Evolutionary conservation across 2,797 vertebrate species (phyloP).

Genomic region (Heliangelus exortis): DNA sequence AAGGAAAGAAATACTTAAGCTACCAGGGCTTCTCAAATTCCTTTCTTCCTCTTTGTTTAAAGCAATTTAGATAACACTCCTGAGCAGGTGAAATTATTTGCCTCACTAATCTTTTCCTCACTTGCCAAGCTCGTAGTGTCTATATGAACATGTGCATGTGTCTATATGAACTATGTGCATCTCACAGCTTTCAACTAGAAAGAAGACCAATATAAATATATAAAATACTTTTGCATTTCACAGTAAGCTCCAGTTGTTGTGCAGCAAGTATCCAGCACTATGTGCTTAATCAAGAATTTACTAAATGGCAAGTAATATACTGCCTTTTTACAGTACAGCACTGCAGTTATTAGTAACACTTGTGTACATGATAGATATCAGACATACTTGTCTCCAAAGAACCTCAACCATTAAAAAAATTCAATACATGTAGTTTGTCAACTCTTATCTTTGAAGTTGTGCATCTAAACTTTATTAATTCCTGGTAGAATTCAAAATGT

Average conservation of each 20-base stretch:
- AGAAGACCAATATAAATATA: background rate
- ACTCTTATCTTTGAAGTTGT: background rate
- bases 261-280: background rate
- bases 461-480: background rate
- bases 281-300: background rate
- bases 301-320: background rate
- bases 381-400: background rate
- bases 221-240: background rate
- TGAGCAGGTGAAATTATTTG: background rate
- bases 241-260: background rate
- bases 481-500: background rate
- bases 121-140: background rate
- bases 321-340: background rate
- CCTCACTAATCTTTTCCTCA: background rate
- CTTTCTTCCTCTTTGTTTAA: background rate
- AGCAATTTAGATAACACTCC: slow-evolving; percentile 11
- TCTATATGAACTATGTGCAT: background rate
- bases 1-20: background rate
- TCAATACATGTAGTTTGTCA: background rate
- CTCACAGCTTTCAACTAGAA: background rate
- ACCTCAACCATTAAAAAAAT: background rate
- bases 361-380: background rate
- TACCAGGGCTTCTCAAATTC: background rate
- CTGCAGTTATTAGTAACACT: background rate
- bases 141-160: background rate